phyloP scores from a whole-genome alignment of 2,797 vertebrate genomes.

The Sylvia borin region DNA sequence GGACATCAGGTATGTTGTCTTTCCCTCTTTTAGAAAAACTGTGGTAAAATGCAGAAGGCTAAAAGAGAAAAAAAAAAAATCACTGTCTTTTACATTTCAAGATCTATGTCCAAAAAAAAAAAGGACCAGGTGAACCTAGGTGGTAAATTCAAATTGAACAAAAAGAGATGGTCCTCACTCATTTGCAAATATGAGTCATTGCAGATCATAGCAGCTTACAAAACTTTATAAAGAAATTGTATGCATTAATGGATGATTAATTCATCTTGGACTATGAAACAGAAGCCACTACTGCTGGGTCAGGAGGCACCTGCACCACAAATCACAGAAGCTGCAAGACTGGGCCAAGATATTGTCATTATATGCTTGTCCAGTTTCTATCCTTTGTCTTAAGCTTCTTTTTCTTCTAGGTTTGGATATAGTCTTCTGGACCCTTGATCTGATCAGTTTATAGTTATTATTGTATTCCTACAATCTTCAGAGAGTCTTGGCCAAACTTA shows the following conservation, averaged over 20 bases:
- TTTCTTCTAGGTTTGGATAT: background rate
- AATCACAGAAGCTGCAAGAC: background rate
- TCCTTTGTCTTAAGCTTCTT: background rate
- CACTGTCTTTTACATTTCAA: background rate
- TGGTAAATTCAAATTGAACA: background rate
- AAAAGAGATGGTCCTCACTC: background rate
- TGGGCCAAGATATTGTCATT: background rate
- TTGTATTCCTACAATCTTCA: background rate
- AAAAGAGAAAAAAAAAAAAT: background rate
- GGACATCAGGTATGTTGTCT: accelerated
- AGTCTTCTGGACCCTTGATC: background rate
- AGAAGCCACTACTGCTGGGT: background rate
- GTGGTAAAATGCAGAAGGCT: background rate
- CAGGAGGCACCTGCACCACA: background rate
- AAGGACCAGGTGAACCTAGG: background rate
- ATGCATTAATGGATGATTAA: background rate
- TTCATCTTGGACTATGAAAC: background rate
- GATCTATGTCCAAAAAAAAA: background rate
- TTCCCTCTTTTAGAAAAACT: background rate
- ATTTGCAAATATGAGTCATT: background rate
- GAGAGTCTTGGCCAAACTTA: background rate
- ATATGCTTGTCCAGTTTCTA: background rate
- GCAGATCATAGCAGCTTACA: background rate
- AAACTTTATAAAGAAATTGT: background rate
- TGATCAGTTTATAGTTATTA: background rate